Evolutionary conservation across 1,140 invertebrate species (phyloP).

Genomic region (Pseudobourletiella spinata): DNA sequence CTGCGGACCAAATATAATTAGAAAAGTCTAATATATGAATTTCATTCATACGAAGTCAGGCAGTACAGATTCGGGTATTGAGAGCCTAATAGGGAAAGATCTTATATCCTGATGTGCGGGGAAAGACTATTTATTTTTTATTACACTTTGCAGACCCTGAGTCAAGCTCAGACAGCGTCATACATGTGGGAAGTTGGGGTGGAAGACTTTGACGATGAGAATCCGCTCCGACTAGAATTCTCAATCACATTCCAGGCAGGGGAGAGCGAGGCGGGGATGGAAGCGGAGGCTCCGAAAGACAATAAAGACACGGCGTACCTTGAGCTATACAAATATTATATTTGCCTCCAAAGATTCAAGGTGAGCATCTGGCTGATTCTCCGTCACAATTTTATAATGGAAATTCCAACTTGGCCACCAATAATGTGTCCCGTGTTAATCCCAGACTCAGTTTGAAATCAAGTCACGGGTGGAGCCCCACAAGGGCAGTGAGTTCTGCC

Average conservation of each 20-base stretch:
- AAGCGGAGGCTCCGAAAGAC: background rate
- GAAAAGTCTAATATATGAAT: too few relatives aligned
- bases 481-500: constrained; percentile 75
- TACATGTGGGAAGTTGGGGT: constrained; percentile 72
- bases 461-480: constrained; percentile 67
- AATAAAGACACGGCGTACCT: background rate
- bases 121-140: background rate
- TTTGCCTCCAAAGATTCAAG: constrained; percentile 28
- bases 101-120: too few relatives aligned
- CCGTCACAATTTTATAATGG: too few relatives aligned
- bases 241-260: constrained; percentile 11
- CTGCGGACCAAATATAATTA: too few relatives aligned
- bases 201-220: constrained; percentile 42
- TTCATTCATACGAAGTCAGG: too few relatives aligned
- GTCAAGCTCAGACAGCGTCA: constrained; percentile 58
- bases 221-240: constrained; percentile 38
- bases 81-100: too few relatives aligned
- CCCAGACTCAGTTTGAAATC: constrained; percentile 70
- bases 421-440: constrained; percentile 14
- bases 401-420: too few relatives aligned
- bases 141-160: constrained; percentile 41
- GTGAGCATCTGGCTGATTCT: constrained; percentile 14
- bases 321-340: constrained; percentile 33
- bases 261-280: background rate
- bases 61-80: too few relatives aligned